Evolutionary conservation across 30 jellyfish, hydroid and myxozoan genomes (phyloP), one percentile per base, ranked within the genome.

Genomic region (Aurelia sp.): DNA sequence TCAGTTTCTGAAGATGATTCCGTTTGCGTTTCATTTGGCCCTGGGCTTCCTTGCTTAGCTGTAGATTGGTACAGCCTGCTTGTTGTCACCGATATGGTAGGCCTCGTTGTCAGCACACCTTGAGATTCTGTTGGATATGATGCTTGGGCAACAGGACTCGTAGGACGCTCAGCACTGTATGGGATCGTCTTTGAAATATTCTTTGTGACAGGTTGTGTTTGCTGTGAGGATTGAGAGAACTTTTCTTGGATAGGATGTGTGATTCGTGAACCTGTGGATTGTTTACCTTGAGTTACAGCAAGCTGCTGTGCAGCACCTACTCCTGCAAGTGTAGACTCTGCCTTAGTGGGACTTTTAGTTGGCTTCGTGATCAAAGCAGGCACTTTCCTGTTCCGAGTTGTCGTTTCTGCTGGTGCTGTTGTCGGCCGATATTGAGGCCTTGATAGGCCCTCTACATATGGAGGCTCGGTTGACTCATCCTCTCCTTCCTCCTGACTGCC

Each of bases 191-290:
- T 76, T 30, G 74, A 52, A 19, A 50, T 20, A 62, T 62, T 78
- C 35, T 48, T 78, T 31, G 30, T 31, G 37, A 13, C n/a, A 3
- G 81, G 2, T 20, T 74, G 61, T 17, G 35, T 44, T 18, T 60
- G 47, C 3, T 76, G 53, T 13, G 53, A 35, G 48, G 78, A 33
- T 35, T 72, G 86, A 3, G 87, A 72, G 65, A 71, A 70, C 31
- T 58, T 71, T 40, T 84, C 93, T 62, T 84, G 93, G 71, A 84
- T 52, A 5, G 93, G 93, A 48, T 84, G 93, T 23, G 93, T 84
- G 67, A 84, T 74, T 84, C 93, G 62, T 13, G 76, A 18, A 5
- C 69, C 78, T 17, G 93, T 11, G 6, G 86, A 62, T 6, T 23
- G 18, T 20, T 77, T 77, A 3, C 62, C 62, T 35, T 17, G 21